These are phyloP conservation scores for Sandelia bainsii DNA, from an alignment of 2,797 vertebrate species.

Conservation along the genomic window DNA sequence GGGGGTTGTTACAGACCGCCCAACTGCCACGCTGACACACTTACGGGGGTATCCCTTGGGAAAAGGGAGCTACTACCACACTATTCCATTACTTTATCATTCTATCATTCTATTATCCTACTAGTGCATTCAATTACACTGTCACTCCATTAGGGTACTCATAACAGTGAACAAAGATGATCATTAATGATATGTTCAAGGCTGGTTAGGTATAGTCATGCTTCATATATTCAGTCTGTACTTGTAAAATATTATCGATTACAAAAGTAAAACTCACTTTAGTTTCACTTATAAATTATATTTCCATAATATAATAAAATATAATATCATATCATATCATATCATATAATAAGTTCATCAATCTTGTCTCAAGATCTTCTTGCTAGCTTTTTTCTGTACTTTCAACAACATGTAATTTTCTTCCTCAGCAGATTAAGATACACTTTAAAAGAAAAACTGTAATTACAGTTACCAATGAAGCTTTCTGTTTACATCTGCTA, in stretches of 20 bases:
- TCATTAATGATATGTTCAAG: slow-evolving; percentile 77
- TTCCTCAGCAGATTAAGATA: neutral
- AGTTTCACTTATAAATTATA: slow-evolving; percentile 10
- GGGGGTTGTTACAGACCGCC: slow-evolving; percentile 69
- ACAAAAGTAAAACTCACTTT: slow-evolving; percentile 20
- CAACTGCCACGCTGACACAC: slow-evolving; percentile 86
- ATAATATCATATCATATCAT: slow-evolving; percentile 19
- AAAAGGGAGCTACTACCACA: slow-evolving; percentile 60
- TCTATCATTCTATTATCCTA: slow-evolving; percentile 81
- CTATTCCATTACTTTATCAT: slow-evolving; percentile 81
- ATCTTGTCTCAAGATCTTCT: neutral
- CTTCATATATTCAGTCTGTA: slow-evolving; percentile 53
- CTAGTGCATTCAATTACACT: slow-evolving; percentile 81
- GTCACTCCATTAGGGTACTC: slow-evolving; percentile 80
- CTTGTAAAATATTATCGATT: slow-evolving; percentile 37
- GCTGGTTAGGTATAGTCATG: slow-evolving; percentile 47
- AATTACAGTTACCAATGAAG: neutral
- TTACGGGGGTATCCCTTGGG: slow-evolving; percentile 78
- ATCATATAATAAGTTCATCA: neutral
- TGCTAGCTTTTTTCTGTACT: neutral
- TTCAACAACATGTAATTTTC: neutral
- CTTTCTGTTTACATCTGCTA: too few species aligned
- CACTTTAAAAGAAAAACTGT: neutral
- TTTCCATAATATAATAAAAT: neutral
- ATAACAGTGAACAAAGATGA: slow-evolving; percentile 81